Evolutionary conservation across 2,888 invertebrate genomes (phyloP).

Genomic region (Leucoma salicis): DNA sequence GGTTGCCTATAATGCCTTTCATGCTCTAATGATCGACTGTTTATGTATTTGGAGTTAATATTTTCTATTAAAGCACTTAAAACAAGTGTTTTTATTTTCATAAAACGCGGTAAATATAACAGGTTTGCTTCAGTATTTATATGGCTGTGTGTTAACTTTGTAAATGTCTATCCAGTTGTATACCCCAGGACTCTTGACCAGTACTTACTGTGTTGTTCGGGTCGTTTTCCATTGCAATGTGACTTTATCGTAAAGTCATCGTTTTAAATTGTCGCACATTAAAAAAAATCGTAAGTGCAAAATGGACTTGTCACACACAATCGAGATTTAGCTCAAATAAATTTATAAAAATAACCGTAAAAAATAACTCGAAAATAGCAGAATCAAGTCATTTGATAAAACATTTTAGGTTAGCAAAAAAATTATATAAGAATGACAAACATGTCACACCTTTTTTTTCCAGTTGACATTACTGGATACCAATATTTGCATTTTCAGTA

Average conservation of each 20-base stretch:
- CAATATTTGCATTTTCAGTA: slow-evolving; percentile 77
- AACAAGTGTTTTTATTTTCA: no score
- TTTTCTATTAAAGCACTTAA: no score
- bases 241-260: slow-evolving; percentile 72
- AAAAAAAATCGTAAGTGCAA: slow-evolving; percentile 60
- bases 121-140: no score
- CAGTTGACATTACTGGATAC: slow-evolving; percentile 76
- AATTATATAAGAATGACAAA: slow-evolving; percentile 76
- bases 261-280: slow-evolving; percentile 67
- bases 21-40: no score
- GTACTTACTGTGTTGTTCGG: slow-evolving; percentile 78
- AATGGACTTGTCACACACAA: slow-evolving; percentile 65
- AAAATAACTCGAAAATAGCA: slow-evolving; percentile 72
- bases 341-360: slow-evolving; percentile 76
- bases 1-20: no score
- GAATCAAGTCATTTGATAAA: slow-evolving; percentile 81
- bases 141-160: background rate
- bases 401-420: slow-evolving; percentile 83
- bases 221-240: slow-evolving; percentile 77
- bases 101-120: no score
- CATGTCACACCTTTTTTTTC: slow-evolving; percentile 82
- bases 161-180: background rate
- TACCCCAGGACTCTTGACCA: slow-evolving; percentile 8
- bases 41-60: no score
- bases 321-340: slow-evolving; percentile 75